phyloP scores from a whole-genome alignment of 2,888 invertebrate species.

The Pristionchus fissidentatus region DNA sequence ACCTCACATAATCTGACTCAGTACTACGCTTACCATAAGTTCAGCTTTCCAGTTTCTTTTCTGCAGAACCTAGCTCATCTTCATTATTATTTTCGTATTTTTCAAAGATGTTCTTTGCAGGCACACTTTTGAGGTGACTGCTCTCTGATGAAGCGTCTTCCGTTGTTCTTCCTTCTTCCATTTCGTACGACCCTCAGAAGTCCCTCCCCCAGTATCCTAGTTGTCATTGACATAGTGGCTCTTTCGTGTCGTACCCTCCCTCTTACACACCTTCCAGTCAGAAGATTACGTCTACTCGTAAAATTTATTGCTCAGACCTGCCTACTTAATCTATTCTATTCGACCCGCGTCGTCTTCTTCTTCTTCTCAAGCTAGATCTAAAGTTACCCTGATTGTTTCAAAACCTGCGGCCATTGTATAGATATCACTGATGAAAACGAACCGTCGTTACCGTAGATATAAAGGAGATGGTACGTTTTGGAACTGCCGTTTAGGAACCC shows the following conservation, averaged over 20 bases:
- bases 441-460: no score
- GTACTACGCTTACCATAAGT: no score
- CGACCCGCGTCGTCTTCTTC: background rate
- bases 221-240: constrained; percentile 36
- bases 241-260: background rate
- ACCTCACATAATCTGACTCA: no score
- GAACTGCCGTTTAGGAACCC: no score
- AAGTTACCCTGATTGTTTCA: constrained; percentile 37
- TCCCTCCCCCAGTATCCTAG: background rate
- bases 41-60: no score
- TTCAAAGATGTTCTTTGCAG: background rate
- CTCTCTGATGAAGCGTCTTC: background rate
- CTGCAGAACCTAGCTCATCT: no score
- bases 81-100: no score
- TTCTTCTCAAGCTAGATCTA: constrained; percentile 24
- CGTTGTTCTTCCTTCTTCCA: background rate
- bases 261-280: constrained; percentile 12
- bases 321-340: constrained; percentile 8
- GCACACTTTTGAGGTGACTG: constrained; percentile 11
- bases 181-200: background rate
- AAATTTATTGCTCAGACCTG: constrained; percentile 4
- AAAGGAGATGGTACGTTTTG: no score
- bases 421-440: constrained; percentile 28
- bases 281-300: constrained; percentile 31
- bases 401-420: constrained; percentile 29